A percentile compares a stretch with the other conserved stretches of the same genome.
Evolutionary conservation across 2,113 vertebrate genomes (phyloP).

Genomic region (Stomatorhinus ivindoensis): DNA sequence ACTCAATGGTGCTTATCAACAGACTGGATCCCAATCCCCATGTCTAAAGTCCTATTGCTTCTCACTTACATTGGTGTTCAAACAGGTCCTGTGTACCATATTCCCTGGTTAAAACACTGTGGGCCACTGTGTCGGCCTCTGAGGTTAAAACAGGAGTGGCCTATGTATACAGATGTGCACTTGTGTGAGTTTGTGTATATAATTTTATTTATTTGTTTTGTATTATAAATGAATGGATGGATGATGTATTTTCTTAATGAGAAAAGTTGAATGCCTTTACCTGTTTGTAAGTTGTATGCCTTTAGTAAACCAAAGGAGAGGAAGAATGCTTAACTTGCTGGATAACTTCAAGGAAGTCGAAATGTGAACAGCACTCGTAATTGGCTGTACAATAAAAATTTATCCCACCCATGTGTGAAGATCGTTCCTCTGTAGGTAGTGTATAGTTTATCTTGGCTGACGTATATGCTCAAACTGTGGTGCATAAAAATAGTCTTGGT

Average conservation of each 20-base stretch:
- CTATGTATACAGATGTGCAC: slow-evolving; percentile 9
- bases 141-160: not conserved
- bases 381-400: not conserved
- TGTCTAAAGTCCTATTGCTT: not conserved
- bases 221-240: not conserved
- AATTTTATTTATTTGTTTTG: slow-evolving; percentile 16
- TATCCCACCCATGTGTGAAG: not conserved
- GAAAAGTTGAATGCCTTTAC: not conserved
- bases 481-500: not conserved
- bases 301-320: slow-evolving; percentile 17
- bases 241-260: slow-evolving; percentile 19
- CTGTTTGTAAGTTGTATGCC: not conserved
- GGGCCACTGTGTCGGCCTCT: slow-evolving; percentile 11
- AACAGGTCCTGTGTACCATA: not conserved
- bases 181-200: slow-evolving; percentile 13
- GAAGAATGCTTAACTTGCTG: slow-evolving; percentile 3
- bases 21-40: not conserved
- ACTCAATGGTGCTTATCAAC: not conserved
- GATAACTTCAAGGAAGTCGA: slow-evolving; percentile 9
- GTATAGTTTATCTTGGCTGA: not conserved
- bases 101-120: not conserved
- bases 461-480: not conserved
- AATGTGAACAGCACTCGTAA: not conserved
- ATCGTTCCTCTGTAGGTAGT: not conserved
- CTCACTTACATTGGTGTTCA: not conserved